phyloP scores from a whole-genome alignment of 2,888 invertebrate species.

The Baccha elongata region DNA sequence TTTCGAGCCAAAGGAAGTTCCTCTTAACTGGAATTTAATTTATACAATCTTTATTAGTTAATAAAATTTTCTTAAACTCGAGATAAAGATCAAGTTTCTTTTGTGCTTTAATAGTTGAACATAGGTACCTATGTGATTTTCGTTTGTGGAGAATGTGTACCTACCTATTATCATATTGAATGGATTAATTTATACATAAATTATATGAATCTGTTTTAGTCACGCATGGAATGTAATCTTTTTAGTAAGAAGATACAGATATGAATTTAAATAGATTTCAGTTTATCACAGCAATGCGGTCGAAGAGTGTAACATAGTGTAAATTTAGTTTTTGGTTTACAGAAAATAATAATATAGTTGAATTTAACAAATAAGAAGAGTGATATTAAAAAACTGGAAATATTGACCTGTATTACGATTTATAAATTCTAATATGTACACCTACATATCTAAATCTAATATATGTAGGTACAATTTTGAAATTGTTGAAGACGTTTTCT shows the following conservation, averaged over 20 bases:
- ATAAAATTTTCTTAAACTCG: slow-evolving; percentile 50
- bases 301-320: too few species aligned
- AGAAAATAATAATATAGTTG: too few species aligned
- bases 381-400: too few species aligned
- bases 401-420: too few species aligned
- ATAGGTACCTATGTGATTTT: background rate
- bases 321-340: too few species aligned
- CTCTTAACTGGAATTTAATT: slow-evolving; percentile 45
- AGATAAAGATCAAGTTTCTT: slow-evolving; percentile 41
- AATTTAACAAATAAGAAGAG: too few species aligned
- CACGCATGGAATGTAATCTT: background rate
- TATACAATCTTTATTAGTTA: slow-evolving; percentile 55
- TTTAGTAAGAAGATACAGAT: background rate
- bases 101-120: slow-evolving; percentile 24
- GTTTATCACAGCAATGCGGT: too few species aligned
- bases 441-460: too few species aligned
- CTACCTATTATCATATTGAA: slow-evolving; percentile 21
- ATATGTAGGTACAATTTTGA: too few species aligned
- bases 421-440: too few species aligned
- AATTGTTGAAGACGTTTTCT: too few species aligned
- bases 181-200: slow-evolving; percentile 19
- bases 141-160: slow-evolving; percentile 6
- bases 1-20: slow-evolving; percentile 4
- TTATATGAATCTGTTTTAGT: background rate
- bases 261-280: too few species aligned